Base-by-base conservation (phyloP, 2,888 invertebrate species). In the Luffia ferchaultella region DNA sequence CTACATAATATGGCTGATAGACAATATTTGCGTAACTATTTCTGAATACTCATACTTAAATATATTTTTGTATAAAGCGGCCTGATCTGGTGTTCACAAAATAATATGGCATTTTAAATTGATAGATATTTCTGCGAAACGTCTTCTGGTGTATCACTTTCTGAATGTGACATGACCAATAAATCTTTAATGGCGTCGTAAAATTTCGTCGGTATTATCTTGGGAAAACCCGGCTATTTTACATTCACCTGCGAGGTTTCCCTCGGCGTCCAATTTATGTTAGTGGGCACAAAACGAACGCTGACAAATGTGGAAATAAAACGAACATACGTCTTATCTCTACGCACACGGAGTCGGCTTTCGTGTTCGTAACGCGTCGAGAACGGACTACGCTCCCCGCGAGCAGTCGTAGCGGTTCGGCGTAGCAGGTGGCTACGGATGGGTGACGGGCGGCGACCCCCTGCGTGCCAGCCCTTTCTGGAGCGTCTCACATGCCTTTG, bases 221-320 rank as follows among this genome's bases (percentile, higher is more conserved):
- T 76, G 79, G 79, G 77, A 76, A 77, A 76, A 77, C 72, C 74
- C 68, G 70, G 79, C 78, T 80, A 80, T 82, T 80, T 80, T 80
- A 80, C 80, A 83, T 83, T 82, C 79, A 82, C 79, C 79, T 79
- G 77, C 73, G 79, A 75, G 77, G 77, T 75, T 79, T 77, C 74
- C 80, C 79, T 79, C 75, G 73, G 70, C 76, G 75, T 80, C 78
- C 82, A 82, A 82, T 82, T 82, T 83, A 82, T 80, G 82, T 82
- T 82, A 80, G 80, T 79, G 80, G 78, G 79, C 76, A 80, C 80
- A 80, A 79, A 82, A 80, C 79, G 82, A 82, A 82, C 75, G 79
- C 78, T 83, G 82, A 83, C 82, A 82, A 83, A 83, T 82, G 80
- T 77, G 75, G 73, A 82, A 80, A 82, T 80, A 80, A 82, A 80